These are phyloP conservation scores for Gorsachius magnificus DNA, from an alignment of 2,797 vertebrate genomes.

Conservation along the genomic window DNA sequence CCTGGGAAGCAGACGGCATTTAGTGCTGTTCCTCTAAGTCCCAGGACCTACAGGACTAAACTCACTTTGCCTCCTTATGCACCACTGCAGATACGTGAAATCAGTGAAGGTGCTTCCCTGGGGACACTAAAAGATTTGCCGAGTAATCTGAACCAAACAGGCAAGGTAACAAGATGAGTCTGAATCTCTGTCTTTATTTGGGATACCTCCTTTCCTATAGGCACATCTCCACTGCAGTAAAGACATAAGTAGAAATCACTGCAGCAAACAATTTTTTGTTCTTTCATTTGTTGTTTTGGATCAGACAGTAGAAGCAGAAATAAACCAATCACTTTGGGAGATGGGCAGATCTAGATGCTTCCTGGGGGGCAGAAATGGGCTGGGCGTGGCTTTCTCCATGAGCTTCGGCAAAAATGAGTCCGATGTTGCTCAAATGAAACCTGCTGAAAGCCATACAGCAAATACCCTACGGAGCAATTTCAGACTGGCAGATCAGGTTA, in stretches of 20 bases:
- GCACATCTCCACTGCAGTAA: neutral
- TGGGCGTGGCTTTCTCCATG: neutral
- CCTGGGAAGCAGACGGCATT: neutral
- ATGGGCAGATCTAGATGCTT: neutral
- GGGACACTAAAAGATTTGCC: neutral
- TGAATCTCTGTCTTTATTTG: neutral
- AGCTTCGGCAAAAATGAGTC: neutral
- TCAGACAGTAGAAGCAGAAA: neutral
- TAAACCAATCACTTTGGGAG: neutral
- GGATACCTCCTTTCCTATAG: neutral
- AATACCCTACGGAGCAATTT: neutral
- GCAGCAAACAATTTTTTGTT: neutral
- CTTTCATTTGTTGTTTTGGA: neutral
- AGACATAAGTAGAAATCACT: neutral
- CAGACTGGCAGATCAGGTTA: neutral
- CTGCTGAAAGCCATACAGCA: neutral
- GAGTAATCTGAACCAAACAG: neutral
- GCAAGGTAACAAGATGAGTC: neutral
- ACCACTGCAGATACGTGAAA: fast-evolving
- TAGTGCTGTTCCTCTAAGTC: neutral
- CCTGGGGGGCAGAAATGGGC: neutral
- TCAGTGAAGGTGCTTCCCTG: neutral
- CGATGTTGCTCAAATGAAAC: neutral
- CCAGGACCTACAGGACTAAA: neutral
- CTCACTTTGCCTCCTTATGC: neutral